phyloP scores from a whole-genome alignment of 2,888 invertebrate genomes.

The Ditula angustiorana region DNA sequence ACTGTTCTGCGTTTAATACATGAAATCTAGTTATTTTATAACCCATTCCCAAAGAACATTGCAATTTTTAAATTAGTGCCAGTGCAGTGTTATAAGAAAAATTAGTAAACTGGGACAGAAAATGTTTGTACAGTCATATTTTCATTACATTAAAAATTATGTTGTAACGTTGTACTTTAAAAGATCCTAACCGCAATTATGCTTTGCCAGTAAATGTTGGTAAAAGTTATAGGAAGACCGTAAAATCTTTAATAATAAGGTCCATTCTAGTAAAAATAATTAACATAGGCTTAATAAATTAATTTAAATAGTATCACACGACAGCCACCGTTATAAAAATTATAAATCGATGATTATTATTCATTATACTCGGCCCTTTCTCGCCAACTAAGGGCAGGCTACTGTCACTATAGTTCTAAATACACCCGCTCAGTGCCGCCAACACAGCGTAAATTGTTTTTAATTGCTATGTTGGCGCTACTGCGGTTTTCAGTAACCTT shows the following conservation, averaged over 20 bases:
- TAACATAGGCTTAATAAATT: slow-evolving; percentile 41
- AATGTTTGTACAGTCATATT: background rate
- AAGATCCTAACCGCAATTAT: slow-evolving; percentile 41
- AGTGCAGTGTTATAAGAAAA: background rate
- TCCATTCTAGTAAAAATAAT: slow-evolving; percentile 41
- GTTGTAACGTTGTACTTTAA: background rate
- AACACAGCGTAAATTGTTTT: background rate
- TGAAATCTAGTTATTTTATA: background rate
- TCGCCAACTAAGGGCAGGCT: slow-evolving; percentile 29
- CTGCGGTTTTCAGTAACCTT: slow-evolving; percentile 38
- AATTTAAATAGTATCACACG: slow-evolving; percentile 61
- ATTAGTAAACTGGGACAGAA: background rate
- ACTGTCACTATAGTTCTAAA: slow-evolving; percentile 34
- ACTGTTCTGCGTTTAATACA: too few species aligned
- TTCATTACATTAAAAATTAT: background rate
- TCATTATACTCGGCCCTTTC: slow-evolving; percentile 28
- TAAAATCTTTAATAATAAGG: slow-evolving; percentile 37
- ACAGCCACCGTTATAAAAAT: slow-evolving; percentile 38
- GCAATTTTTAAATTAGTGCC: background rate
- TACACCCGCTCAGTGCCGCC: slow-evolving; percentile 9
- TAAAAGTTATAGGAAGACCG: slow-evolving; percentile 36
- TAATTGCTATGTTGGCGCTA: slow-evolving; percentile 15
- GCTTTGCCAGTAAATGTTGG: slow-evolving; percentile 30
- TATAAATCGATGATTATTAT: slow-evolving; percentile 40
- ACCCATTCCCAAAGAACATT: background rate